phyloP scores from a whole-genome alignment of 2,797 vertebrate species.

The Acomys russatus region DNA sequence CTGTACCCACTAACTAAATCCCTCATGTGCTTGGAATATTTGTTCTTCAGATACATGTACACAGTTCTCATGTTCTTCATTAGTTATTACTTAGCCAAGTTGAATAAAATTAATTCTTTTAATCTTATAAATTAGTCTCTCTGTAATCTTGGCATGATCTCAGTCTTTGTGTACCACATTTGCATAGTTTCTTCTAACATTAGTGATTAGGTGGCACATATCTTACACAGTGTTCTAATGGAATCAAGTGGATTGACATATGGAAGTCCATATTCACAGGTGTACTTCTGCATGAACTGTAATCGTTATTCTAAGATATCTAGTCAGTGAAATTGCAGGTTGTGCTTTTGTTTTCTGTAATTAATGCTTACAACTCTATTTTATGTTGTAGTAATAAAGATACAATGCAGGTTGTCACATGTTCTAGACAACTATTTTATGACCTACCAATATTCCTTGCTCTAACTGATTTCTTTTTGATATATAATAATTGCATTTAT shows the following conservation, averaged over 20 bases:
- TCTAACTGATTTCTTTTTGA: not conserved
- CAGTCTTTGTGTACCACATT: not conserved
- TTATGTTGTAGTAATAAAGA: not conserved
- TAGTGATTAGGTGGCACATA: not conserved
- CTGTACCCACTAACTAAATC: conserved; percentile 78
- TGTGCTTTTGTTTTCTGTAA: not conserved
- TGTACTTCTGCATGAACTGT: conserved; percentile 3
- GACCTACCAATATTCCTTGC: not conserved
- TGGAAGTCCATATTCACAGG: conserved; percentile 17
- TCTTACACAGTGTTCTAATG: not conserved
- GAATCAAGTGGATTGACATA: not conserved
- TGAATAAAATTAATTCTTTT: conserved; percentile 79
- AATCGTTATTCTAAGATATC: conserved; percentile 23
- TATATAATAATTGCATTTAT: not conserved
- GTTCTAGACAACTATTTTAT: not conserved
- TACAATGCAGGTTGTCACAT: not conserved
- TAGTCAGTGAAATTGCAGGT: not conserved
- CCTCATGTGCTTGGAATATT: conserved; percentile 81
- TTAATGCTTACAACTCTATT: not conserved
- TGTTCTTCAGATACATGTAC: conserved; percentile 76
- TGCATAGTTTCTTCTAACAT: not conserved
- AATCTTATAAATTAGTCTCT: conserved; percentile 74
- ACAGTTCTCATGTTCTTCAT: conserved; percentile 78
- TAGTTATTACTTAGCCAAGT: conserved; percentile 77
- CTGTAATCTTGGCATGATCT: conserved; percentile 49